Evolutionary conservation across 2,113 vertebrate genomes (phyloP), one percentile per base, ranked within the genome.

Genomic region (Orthonyx spaldingii): DNA sequence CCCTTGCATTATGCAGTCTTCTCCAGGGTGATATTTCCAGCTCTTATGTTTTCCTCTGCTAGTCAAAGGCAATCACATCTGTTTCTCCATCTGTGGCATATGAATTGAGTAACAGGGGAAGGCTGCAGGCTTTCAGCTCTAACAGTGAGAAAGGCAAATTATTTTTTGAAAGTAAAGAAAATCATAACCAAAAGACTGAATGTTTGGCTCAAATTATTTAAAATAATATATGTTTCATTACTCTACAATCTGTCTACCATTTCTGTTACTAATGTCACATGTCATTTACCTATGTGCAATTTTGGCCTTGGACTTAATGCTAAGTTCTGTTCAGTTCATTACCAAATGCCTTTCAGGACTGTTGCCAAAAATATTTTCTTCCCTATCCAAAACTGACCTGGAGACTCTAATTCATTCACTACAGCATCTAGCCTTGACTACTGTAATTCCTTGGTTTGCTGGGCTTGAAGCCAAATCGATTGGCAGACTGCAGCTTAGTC

Each of bases 391-490:
- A 93, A 78, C 44, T 92, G 96, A 88, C 89, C 89, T 94, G 90
- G 68, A 90, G 95, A 88, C 90, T 95, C 76, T 77, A 72, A 82
- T 69, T 91, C 87, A 78, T 85, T 94, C 78, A 55, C 76, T 79
- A 52, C 53, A 79, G 39, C 79, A 63, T 71, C 64, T 64, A 90
- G 77, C 52, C 76, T 93, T 93, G 89, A 87, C 90, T 57, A 13
- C 70, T 82, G 87, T 91, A 96, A 92, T 94, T 96, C 96, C 91
- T 96, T 84, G 53, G 23, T 95, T 91, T 95, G 66, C 95, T 91
- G 93, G 97, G 96, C 97, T 88, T 84, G 65, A 28, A 11, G 87
- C 94, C 97, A 98, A 93, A 90, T 89, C 28, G 7, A 79, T 93
- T 94, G 91, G 88, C 94, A 96, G 78, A 49, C 81, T 93, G 49